Base-by-base conservation (phyloP, 1,140 invertebrate species). In the Magallana ariakensis region DNA sequence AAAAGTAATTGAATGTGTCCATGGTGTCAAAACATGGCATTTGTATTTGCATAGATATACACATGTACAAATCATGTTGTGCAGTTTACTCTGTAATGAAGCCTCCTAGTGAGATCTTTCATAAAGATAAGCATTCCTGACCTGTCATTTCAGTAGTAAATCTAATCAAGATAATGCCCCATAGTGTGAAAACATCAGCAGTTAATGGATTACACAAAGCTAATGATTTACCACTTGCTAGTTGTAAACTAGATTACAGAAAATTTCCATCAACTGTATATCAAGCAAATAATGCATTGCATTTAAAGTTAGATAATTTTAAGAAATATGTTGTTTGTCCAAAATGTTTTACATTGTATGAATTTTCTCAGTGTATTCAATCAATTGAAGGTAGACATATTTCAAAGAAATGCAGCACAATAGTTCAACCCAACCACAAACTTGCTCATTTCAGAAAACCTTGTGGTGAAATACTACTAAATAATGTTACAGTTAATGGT, bases 341-440 rank as follows among this genome's bases (percentile, higher is more conserved):
- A 66, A 66, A 66, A 66, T 66, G n/a, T 66, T 66, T 66, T 66
- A 19, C 62, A n/a, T 66, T 66, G 62, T 66, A 66, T 19, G 62
- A 66, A 19, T 66, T 66, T 66, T 66, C n/a, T 66, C n/a, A 66
- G n/a, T 66, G 62, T 66, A 19, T 66, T 19, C 62, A 66, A 66
- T 19, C 22, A 19, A 19, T 66, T n/a, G 62, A 66, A 19, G 62
- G 62, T 66, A 19, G 22, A 66, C 19, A 19, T 66, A 7, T 66
- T 16, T 66, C 62, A 19, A 66, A 66, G 22, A 66, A 66, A 19
- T 66, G 62, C 22, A 66, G 62, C 62, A 66, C 19, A 19, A 19
- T 66, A 19, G 62, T 66, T 19, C 62, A 66, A 19, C 62, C 62
- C n/a, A 66, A 66, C n/a, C 62, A 66, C 22, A n/a, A 66, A 66